Percentiles rank a stretch among this genome's conserved stretches.
Evolutionary conservation across 2,888 invertebrate genomes (phyloP).

Genomic region (Erebia aethiops): DNA sequence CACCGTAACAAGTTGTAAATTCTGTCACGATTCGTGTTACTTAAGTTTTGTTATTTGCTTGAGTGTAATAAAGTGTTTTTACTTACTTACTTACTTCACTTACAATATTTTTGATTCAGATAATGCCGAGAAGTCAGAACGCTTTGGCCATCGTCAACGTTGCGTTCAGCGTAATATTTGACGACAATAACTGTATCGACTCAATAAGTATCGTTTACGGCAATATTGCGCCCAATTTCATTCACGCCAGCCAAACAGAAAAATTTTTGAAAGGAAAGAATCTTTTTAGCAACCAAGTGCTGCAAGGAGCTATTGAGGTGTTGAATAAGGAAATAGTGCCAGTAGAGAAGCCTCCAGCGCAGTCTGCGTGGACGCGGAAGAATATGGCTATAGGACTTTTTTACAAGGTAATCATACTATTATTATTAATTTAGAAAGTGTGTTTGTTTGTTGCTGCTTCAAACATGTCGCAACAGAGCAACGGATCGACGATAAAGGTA

Average conservation of each 20-base stretch:
- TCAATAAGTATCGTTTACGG: constrained; percentile 85
- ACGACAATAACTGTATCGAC: constrained; percentile 55
- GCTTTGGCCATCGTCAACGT: constrained; percentile 90
- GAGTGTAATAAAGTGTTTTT: too few species aligned
- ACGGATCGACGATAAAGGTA: too few species aligned
- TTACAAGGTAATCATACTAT: constrained; percentile 85
- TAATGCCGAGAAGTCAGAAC: constrained; percentile 89
- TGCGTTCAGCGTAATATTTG: constrained; percentile 84
- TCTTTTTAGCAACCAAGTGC: constrained; percentile 59
- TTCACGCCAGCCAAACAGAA: constrained; percentile 85
- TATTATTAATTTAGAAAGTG: too few species aligned
- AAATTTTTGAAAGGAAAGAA: constrained; percentile 71
- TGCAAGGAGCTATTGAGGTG: constrained; percentile 77
- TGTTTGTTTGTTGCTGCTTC: too few species aligned
- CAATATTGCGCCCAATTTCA: constrained; percentile 82
- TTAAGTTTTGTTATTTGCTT: too few species aligned
- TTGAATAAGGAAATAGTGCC: constrained; percentile 85
- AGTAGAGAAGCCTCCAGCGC: constrained; percentile 84
- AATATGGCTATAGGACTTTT: constrained; percentile 88
- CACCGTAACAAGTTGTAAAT: too few species aligned
- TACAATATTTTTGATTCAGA: constrained; percentile 66
- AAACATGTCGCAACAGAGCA: too few species aligned
- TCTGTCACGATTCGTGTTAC: too few species aligned
- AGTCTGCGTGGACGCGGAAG: constrained; percentile 86
- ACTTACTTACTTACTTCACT: too few species aligned